Evolutionary conservation across 2,888 invertebrate genomes (phyloP).

Genomic region (Meliscaeva auricollis): DNA sequence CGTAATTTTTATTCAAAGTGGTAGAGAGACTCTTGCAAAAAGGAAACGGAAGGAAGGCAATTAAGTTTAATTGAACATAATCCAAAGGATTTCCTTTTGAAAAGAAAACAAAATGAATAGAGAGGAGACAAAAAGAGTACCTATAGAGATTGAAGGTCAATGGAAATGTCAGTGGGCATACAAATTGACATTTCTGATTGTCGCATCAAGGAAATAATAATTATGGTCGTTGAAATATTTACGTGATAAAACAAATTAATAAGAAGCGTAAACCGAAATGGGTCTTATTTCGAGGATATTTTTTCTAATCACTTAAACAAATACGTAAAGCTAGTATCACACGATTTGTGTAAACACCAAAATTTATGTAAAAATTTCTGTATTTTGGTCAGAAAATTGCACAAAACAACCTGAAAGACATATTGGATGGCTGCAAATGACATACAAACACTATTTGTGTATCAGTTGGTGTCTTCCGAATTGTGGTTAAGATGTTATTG

Average conservation of each 20-base stretch:
- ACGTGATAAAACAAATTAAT: not conserved
- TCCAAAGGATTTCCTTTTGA: not conserved
- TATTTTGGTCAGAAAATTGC: no score
- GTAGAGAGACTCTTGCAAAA: conserved; percentile 2
- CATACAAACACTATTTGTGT: no score
- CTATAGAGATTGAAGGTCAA: conserved; percentile 1
- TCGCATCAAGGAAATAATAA: not conserved
- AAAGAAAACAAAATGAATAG: not conserved
- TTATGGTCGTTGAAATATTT: not conserved
- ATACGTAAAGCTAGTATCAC: no score
- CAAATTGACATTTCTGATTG: not conserved
- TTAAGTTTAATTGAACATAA: conserved; percentile 33
- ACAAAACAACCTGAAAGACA: no score
- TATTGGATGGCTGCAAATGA: no score
- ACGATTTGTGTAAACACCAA: no score
- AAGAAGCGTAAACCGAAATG: no score
- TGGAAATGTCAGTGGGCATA: conserved; percentile 3
- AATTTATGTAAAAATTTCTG: no score
- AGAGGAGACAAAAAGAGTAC: not conserved
- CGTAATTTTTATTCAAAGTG: conserved; percentile 21
- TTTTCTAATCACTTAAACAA: no score
- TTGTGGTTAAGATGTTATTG: no score
- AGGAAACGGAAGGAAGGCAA: conserved; percentile 33
- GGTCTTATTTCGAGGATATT: no score
- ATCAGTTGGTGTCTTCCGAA: no score